Evolutionary conservation across 2,113 vertebrate genomes (phyloP).

Genomic region (Pseudopipra pipra): DNA sequence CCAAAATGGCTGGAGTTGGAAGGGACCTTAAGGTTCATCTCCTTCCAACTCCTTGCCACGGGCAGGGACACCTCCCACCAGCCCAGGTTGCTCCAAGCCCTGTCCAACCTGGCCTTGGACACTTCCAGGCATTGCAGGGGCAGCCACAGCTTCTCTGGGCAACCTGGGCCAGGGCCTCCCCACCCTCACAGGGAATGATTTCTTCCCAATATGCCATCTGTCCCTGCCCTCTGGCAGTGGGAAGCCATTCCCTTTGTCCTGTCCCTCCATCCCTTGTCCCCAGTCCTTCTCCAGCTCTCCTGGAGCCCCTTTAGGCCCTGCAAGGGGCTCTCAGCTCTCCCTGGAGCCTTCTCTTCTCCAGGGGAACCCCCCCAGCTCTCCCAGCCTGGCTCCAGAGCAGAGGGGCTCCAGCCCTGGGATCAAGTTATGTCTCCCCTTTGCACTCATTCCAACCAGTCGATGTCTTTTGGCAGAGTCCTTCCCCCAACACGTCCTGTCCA

Average conservation of each 20-base stretch:
- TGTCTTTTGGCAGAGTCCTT: background rate
- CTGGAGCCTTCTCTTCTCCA: background rate
- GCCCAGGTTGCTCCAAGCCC: background rate
- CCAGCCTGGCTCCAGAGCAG: background rate
- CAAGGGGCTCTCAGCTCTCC: background rate
- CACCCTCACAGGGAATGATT: fast-evolving
- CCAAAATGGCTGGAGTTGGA: background rate
- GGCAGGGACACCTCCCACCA: background rate
- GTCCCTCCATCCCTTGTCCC: background rate
- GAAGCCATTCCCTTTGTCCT: background rate
- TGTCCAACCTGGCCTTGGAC: background rate
- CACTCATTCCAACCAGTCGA: background rate
- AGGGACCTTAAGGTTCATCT: background rate
- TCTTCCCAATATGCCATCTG: background rate
- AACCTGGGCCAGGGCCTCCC: fast-evolving
- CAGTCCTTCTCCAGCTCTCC: background rate
- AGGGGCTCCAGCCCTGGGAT: background rate
- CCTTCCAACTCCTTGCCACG: background rate
- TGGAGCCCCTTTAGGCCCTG: background rate
- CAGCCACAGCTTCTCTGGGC: background rate
- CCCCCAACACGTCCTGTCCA: background rate
- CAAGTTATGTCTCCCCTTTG: background rate
- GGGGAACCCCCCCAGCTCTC: background rate
- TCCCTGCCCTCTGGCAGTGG: background rate
- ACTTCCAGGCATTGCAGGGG: background rate